Base-by-base conservation (phyloP, 2,113 vertebrate genomes). In the Psilopsiagon aymara region DNA sequence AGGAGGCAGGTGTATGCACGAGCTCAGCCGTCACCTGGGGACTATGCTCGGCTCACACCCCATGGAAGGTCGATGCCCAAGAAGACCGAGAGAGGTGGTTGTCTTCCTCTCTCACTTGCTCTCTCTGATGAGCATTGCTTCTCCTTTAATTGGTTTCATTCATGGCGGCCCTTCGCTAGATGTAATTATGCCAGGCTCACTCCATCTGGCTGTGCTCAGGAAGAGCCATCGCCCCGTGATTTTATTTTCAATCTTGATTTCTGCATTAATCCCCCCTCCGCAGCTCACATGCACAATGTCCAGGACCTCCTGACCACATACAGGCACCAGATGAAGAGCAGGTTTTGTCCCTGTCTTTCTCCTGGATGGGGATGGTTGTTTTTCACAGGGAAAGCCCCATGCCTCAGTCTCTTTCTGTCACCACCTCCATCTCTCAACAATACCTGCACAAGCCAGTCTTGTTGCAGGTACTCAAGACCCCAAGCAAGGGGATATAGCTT, bases 151-250 rank as follows among this genome's bases (percentile, higher is more conserved):
- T 94, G 96, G 92, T 97, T 96, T 94, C 95, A 96, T 96, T 96
- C 92, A 96, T 95, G 92, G 91, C 74, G 1, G 85, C 82, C 91
- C 96, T 97, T 97, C n/a, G 96, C 98, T 98, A 98, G 97, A 98
- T 98, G 98, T 97, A 98, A 98, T 98, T 98, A 98, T 98, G 98
- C 98, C 98, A 96, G 95, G 97, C 90, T 97, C 94, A 96, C 95
- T 98, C 97, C 92, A 97, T 98, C 98, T 98, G 97, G 94, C 97
- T 96, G 97, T 76, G 15, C 97, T 98, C 98, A 98, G 98, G 97
- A 98, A 98, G 92, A 92, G 92, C 93, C 94, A 97, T 91, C 1
- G 28, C 67, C 89, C 92, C 52, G 53, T 92, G 88, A 44, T 97
- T 96, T 95, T 90, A 94, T 96, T 95, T 95, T 91, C 95, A 73